Percentiles rank a stretch among this genome's conserved stretches.
phyloP scores from a whole-genome alignment of 2,888 invertebrate species.

The Mythimna vitellina region DNA sequence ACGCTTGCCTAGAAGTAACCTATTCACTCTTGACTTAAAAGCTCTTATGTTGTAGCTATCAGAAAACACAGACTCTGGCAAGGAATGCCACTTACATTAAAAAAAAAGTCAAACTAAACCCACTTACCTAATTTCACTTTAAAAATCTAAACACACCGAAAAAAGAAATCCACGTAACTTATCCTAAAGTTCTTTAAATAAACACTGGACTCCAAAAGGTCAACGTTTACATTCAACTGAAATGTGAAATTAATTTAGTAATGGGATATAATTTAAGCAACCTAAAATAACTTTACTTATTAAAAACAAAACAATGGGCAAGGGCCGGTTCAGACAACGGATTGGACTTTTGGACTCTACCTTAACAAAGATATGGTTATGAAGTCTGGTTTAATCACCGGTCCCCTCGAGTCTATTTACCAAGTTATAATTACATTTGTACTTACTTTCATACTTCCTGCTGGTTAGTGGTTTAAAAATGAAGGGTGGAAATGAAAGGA shows the following conservation, averaged over 20 bases:
- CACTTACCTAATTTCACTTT: neutral
- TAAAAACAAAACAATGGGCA: constrained; percentile 61
- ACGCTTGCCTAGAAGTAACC: no score
- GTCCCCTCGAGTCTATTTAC: constrained; percentile 43
- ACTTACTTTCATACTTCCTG: constrained; percentile 39
- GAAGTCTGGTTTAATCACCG: constrained; percentile 53
- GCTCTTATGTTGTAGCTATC: no score
- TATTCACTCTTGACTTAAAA: no score
- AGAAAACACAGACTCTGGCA: no score
- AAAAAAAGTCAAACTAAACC: neutral
- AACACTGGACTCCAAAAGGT: constrained; percentile 65
- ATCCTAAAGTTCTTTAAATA: constrained; percentile 48
- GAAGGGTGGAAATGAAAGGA: constrained; percentile 26
- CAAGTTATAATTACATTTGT: constrained; percentile 60
- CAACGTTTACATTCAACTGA: constrained; percentile 65
- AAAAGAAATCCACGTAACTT: constrained; percentile 18
- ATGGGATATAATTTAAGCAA: constrained; percentile 66
- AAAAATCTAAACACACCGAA: neutral
- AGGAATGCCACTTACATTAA: no score
- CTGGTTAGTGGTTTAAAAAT: constrained; percentile 25
- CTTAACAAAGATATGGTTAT: constrained; percentile 49
- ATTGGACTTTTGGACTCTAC: constrained; percentile 41
- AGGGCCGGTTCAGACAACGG: constrained; percentile 40
- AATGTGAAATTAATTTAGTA: constrained; percentile 72
- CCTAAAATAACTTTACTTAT: constrained; percentile 71